Base-by-base conservation (phyloP, 2,888 invertebrate species). In the Anarsia innoxiella region DNA sequence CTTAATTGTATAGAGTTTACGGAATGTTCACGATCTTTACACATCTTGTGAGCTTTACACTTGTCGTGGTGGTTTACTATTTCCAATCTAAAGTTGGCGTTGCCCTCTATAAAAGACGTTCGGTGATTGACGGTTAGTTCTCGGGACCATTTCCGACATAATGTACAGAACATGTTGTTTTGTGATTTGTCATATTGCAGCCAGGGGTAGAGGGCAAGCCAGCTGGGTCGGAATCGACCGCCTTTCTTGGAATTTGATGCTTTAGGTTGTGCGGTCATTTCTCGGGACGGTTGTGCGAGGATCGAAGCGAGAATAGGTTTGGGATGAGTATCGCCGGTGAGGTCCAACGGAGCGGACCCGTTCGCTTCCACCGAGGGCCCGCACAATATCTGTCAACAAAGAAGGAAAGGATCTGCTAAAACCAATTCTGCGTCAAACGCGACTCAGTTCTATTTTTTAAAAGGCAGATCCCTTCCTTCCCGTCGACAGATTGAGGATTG, bases 61-160 rank as follows among this genome's bases (percentile, higher is more conserved):
- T 90, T 92, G 65, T 92, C 90, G 60, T 92, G 92, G 68, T 92
- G 92, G 66, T 92, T 92, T 31, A 93, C 89, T 54, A 92, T 92
- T 77, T 92, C 92, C 43, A 92, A 78, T 36, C 92, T 86, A 72
- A 92, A 92, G 69, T 92, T 92, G 31, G 90, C 87, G 56, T 91
- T 93, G 39, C 92, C 92, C 55, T 90, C 90, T n/a, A 91, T 90
- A 54, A 93, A 93, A 0, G 91, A 91, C n/a, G 92, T 92, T 40
- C 91, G 87, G n/a, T n/a, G n/a, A 54, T 90, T 90, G 43, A 91
- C 90, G 9, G 91, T 89, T 48, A 91, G 80, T 12, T 88, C 87
- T 26, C 85, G 83, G 41, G 89, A 89, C 90, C 90, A 91, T 55
- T 89, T 89, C 40, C 91, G 80, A 55, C 91, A 91, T 49, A 86